Conservation (phyloP, 2,888 invertebrate species). For the Eupithecia insigniata region DNA sequence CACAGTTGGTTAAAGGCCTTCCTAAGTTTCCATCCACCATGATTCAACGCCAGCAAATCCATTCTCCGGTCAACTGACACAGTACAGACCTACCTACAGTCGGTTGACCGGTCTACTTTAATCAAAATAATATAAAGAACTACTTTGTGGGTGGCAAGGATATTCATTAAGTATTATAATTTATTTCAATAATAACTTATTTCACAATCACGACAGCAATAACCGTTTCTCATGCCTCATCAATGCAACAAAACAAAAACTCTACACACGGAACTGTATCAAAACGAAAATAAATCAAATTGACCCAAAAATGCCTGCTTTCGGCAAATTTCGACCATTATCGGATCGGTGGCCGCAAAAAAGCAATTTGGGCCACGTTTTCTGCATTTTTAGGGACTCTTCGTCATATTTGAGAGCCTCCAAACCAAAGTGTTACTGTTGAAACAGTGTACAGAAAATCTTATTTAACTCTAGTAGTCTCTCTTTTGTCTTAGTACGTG, state of each 20-base stretch:
- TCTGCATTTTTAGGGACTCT: slow-evolving; percentile 62
- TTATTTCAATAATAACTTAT: slow-evolving; percentile 38
- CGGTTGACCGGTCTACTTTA: not conserved
- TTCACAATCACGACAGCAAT: slow-evolving; percentile 32
- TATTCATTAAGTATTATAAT: not conserved
- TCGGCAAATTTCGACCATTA: slow-evolving; percentile 79
- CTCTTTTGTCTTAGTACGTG: not conserved
- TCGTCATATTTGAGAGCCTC: slow-evolving; percentile 53
- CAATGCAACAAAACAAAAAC: slow-evolving; percentile 57
- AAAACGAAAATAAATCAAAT: slow-evolving; percentile 80
- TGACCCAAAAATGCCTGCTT: slow-evolving; percentile 74
- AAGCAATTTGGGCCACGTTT: slow-evolving; percentile 77
- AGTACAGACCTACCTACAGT: not conserved
- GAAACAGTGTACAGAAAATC: not conserved
- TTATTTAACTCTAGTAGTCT: not conserved
- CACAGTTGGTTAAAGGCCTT: not conserved
- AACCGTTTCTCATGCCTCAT: slow-evolving; percentile 53
- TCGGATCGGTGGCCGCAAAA: slow-evolving; percentile 66
- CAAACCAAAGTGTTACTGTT: not conserved
- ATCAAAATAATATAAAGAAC: not conserved
- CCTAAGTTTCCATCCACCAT: not conserved
- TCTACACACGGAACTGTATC: slow-evolving; percentile 70
- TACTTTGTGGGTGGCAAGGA: slow-evolving; percentile 2
- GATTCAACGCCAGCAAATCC: not conserved
- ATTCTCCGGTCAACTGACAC: not conserved